Conservation (phyloP, 2,113 vertebrate species). For the Callospermophilus lateralis region DNA sequence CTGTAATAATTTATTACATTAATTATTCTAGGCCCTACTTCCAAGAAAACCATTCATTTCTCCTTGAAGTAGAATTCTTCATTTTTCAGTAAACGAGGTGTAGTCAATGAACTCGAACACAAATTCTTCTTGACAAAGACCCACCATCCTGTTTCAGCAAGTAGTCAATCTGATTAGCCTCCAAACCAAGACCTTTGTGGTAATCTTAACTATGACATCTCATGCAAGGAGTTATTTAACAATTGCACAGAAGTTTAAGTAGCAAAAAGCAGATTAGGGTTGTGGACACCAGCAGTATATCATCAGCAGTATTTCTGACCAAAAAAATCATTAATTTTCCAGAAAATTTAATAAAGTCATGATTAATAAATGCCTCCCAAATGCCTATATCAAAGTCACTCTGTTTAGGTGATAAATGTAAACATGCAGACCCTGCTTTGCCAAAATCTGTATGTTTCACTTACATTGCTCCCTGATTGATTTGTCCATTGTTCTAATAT, state of each 20-base stretch:
- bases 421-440: slow-evolving; percentile 84
- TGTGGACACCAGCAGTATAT: slow-evolving; percentile 82
- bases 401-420: slow-evolving; percentile 87
- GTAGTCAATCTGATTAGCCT: slow-evolving; percentile 12
- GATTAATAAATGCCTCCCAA: slow-evolving; percentile 89
- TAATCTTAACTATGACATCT: slow-evolving; percentile 15
- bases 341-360: slow-evolving; percentile 88
- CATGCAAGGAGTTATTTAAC: slow-evolving; percentile 73
- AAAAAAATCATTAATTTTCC: slow-evolving; percentile 87
- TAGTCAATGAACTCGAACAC: slow-evolving; percentile 24
- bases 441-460: slow-evolving; percentile 85
- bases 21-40: too few species aligned
- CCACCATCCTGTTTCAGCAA: background rate
- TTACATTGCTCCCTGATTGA: slow-evolving; percentile 86
- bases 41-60: slow-evolving; percentile 11
- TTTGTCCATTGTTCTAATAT: slow-evolving; percentile 89
- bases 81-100: slow-evolving; percentile 10
- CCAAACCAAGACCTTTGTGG: slow-evolving; percentile 56
- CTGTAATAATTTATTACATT: background rate
- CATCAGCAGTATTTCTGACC: slow-evolving; percentile 86
- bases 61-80: slow-evolving; percentile 18
- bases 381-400: slow-evolving; percentile 89
- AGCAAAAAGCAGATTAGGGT: slow-evolving; percentile 78
- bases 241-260: slow-evolving; percentile 82
- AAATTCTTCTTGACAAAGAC: slow-evolving; percentile 12